phyloP scores from a whole-genome alignment of 2,113 vertebrate genomes.

The Telmatochromis brachygnathus region DNA sequence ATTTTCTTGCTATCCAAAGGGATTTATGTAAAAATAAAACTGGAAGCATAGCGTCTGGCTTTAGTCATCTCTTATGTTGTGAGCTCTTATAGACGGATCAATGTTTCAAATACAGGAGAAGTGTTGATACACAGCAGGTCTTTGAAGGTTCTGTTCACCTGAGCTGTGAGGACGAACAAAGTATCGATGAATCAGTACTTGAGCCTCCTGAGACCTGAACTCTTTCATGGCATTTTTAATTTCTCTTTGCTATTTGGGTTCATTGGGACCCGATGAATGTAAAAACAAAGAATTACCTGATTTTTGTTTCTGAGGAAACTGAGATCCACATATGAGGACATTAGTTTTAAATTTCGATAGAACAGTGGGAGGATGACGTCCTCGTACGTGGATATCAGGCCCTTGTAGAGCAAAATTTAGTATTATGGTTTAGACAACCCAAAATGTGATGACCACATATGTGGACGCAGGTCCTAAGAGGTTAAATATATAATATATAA shows the following conservation, averaged over 20 bases:
- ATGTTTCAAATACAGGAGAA: not conserved
- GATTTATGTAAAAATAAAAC: not conserved
- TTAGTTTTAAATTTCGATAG: fast-evolving
- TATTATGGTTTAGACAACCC: not conserved
- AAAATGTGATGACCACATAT: not conserved
- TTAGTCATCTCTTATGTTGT: not conserved
- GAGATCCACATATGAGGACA: not conserved
- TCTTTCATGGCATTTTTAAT: not conserved
- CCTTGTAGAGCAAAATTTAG: not conserved
- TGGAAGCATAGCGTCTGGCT: not conserved
- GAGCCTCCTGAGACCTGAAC: not conserved
- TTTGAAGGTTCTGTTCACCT: not conserved
- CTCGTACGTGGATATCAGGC: fast-evolving
- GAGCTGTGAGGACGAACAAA: not conserved
- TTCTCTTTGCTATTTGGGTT: not conserved
- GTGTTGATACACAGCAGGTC: not conserved
- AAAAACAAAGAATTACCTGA: not conserved
- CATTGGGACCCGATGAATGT: not conserved
- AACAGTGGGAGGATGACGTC: fast-evolving
- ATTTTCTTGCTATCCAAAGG: not conserved
- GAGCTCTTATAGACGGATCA: not conserved
- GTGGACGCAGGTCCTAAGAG: not conserved
- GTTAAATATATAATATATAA: not conserved
- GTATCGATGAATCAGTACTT: not conserved
- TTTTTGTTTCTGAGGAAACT: not conserved